phyloP scores from a whole-genome alignment of 1,140 invertebrate genomes.

The Lysiphlebus fabarum region DNA sequence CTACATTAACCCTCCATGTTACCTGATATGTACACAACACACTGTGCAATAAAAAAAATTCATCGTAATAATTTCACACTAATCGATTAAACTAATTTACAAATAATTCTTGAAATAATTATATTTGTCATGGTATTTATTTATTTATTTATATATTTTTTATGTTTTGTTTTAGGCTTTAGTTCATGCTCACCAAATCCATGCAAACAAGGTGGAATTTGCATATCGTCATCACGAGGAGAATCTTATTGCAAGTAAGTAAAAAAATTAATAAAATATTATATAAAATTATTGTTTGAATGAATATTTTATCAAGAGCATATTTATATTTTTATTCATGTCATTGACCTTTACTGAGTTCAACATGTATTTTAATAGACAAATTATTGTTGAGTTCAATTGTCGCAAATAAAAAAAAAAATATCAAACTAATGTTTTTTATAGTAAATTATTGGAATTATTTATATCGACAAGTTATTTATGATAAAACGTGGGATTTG shows the following conservation, averaged over 20 bases:
- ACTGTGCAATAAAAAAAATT: too few relatives aligned
- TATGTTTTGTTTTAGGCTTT: constrained; percentile 66
- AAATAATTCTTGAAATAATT: neutral
- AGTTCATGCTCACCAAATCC: constrained; percentile 82
- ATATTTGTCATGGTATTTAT: constrained; percentile 2
- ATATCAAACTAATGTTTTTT: too few relatives aligned
- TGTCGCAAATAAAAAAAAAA: too few relatives aligned
- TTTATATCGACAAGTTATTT: too few relatives aligned
- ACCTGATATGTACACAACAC: too few relatives aligned
- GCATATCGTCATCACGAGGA: constrained; percentile 66
- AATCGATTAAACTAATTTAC: constrained; percentile 3
- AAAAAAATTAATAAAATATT: too few relatives aligned
- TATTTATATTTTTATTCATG: constrained; percentile 6
- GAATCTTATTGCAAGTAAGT: constrained; percentile 87
- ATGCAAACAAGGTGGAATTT: constrained; percentile 77
- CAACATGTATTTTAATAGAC: too few relatives aligned
- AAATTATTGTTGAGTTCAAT: too few relatives aligned
- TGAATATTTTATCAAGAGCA: constrained; percentile 14
- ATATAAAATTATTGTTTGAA: too few relatives aligned
- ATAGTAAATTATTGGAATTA: too few relatives aligned
- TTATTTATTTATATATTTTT: constrained; percentile 8
- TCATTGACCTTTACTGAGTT: constrained; percentile 8
- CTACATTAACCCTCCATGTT: too few relatives aligned
- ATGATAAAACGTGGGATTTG: too few relatives aligned
- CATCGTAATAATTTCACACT: neutral